A percentile compares a stretch with the other conserved stretches of the same genome.
Evolutionary conservation across 2,888 invertebrate species (phyloP).

Genomic region (Eristalinus aeneus): DNA sequence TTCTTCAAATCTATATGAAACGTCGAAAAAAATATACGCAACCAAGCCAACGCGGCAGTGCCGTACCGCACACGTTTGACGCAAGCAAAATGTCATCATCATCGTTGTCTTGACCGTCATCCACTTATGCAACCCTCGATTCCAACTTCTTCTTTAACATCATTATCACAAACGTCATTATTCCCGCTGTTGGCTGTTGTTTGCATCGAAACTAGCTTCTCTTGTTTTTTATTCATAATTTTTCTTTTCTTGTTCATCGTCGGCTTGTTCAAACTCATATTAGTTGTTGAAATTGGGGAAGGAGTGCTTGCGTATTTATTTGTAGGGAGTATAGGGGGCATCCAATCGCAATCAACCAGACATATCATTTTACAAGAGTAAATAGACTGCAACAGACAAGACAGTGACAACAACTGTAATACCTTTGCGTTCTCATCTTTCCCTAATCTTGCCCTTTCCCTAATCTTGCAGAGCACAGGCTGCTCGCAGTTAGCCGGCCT

Average conservation of each 20-base stretch:
- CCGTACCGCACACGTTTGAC: background rate
- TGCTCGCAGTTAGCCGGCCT: no score
- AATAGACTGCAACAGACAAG: conserved; percentile 3
- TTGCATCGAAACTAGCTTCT: background rate
- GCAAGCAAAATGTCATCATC: conserved; percentile 20
- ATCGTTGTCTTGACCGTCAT: conserved; percentile 3
- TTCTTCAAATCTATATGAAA: no score
- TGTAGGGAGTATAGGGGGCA: conserved; percentile 2
- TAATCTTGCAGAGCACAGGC: no score
- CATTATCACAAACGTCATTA: background rate
- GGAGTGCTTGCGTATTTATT: background rate
- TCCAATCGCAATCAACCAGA: conserved; percentile 28
- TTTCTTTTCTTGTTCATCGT: background rate
- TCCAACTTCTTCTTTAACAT: background rate
- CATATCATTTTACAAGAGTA: conserved; percentile 34
- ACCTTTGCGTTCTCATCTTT: no score
- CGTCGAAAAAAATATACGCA: no score
- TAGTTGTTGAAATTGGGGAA: no score
- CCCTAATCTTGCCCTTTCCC: no score
- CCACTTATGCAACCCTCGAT: conserved; percentile 8
- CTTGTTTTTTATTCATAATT: background rate
- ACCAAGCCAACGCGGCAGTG: no score
- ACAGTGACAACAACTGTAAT: background rate
- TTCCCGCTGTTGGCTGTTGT: background rate
- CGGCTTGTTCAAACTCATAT: no score